These are phyloP conservation scores for Decapterus maruadsi DNA, from an alignment of 2,797 vertebrate species.

Conservation along the genomic window DNA sequence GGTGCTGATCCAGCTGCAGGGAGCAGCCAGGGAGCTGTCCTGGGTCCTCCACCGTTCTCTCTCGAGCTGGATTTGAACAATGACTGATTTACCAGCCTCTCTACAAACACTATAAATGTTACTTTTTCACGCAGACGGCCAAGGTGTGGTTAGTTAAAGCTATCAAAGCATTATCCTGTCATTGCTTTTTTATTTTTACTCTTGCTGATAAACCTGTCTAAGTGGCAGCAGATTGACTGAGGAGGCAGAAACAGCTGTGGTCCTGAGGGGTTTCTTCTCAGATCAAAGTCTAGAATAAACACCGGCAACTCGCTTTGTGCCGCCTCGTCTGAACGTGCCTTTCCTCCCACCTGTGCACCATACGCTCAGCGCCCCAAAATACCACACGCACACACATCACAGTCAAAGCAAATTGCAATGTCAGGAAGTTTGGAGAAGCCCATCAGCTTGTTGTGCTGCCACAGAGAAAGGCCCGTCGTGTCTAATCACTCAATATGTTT, in stretches of 20 bases:
- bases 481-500: background rate
- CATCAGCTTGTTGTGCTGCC: background rate
- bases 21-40: background rate
- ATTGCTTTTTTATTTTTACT: background rate
- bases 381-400: background rate
- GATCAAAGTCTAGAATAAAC: background rate
- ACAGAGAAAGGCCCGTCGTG: background rate
- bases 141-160: too few species aligned
- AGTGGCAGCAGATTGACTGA: background rate
- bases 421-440: too few species aligned
- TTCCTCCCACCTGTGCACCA: background rate
- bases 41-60: background rate
- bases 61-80: too few species aligned
- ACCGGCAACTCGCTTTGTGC: background rate
- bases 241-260: background rate
- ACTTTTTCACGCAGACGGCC: too few species aligned
- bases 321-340: background rate
- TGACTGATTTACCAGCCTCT: too few species aligned
- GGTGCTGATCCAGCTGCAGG: slow-evolving; percentile 32
- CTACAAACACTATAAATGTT: too few species aligned
- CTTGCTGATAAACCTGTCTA: background rate
- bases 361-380: background rate
- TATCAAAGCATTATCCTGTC: background rate
- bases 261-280: background rate
- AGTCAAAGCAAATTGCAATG: background rate